A percentile compares a stretch with the other conserved stretches of the same genome.
phyloP scores from a whole-genome alignment of 2,113 vertebrate species.

The Catharus bicknelli region DNA sequence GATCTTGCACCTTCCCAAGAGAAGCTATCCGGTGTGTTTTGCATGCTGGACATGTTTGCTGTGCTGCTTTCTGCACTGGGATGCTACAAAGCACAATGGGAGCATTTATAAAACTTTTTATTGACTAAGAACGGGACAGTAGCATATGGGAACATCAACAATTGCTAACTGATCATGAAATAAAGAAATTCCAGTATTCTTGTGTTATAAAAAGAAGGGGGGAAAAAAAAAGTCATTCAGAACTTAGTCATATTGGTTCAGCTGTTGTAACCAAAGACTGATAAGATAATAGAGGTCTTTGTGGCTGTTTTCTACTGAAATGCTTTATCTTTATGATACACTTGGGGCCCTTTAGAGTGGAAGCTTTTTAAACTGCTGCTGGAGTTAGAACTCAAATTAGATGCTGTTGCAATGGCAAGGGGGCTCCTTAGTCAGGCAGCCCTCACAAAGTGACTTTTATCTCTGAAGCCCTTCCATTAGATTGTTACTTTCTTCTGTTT shows the following conservation, averaged over 20 bases:
- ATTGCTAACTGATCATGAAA: constrained; percentile 88
- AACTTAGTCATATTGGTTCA: constrained; percentile 94
- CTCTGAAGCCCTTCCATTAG: constrained; percentile 81
- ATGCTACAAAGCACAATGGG: constrained; percentile 81
- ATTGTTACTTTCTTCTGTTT: constrained; percentile 79
- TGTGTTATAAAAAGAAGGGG: constrained; percentile 64
- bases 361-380: constrained; percentile 90
- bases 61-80: constrained; percentile 66
- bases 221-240: constrained; percentile 83
- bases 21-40: constrained; percentile 35
- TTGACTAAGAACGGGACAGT: constrained; percentile 82
- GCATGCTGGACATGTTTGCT: constrained; percentile 74
- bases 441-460: constrained; percentile 97
- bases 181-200: constrained; percentile 94
- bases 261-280: constrained; percentile 94
- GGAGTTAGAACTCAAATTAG: constrained; percentile 95
- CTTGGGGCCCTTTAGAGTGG: constrained; percentile 93
- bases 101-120: constrained; percentile 88
- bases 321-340: constrained; percentile 98
- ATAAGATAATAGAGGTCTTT: constrained; percentile 96
- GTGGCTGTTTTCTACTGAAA: constrained; percentile 92
- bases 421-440: constrained; percentile 68
- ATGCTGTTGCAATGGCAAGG: constrained; percentile 81
- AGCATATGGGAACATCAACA: constrained; percentile 89
- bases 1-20: constrained; percentile 42